Evolutionary conservation across 2,888 invertebrate genomes (phyloP).

Genomic region (Hydriomena furcata): DNA sequence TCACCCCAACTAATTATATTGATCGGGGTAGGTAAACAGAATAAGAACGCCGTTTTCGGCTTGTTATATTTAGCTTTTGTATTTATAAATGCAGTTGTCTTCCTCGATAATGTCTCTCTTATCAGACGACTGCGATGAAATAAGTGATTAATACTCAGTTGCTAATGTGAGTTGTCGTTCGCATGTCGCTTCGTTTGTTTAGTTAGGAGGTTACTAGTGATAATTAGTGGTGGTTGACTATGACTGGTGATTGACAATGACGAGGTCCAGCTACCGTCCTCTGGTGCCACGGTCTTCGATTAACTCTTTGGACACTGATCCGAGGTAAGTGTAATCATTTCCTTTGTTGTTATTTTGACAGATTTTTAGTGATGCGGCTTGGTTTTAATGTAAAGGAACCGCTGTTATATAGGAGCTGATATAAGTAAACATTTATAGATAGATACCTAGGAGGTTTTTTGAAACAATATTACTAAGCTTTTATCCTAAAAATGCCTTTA

Average conservation of each 20-base stretch:
- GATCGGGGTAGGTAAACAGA: slow-evolving; percentile 64
- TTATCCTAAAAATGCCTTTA: no score
- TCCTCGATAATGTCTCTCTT: slow-evolving; percentile 53
- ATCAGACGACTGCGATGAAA: slow-evolving; percentile 44
- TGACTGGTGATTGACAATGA: slow-evolving; percentile 49
- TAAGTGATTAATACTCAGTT: slow-evolving; percentile 52
- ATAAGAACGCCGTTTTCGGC: slow-evolving; percentile 45
- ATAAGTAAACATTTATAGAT: no score
- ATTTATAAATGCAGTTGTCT: slow-evolving; percentile 39
- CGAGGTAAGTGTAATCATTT: slow-evolving; percentile 59
- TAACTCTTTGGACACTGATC: slow-evolving; percentile 65
- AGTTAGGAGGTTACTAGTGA: slow-evolving; percentile 42
- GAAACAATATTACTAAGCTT: no score
- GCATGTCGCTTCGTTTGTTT: slow-evolving; percentile 54
- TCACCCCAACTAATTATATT: slow-evolving; percentile 69
- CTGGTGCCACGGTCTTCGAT: slow-evolving; percentile 71
- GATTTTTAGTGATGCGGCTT: no score
- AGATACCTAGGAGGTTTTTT: no score
- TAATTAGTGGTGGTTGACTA: slow-evolving; percentile 17
- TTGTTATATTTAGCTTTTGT: slow-evolving; percentile 45
- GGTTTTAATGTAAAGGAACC: no score
- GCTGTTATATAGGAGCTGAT: no score
- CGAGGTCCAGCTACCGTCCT: slow-evolving; percentile 74
- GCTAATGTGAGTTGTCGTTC: slow-evolving; percentile 46
- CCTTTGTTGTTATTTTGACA: no score